A percentile compares a stretch with the other conserved stretches of the same genome.
These are phyloP conservation scores for Crematogaster levior DNA, from an alignment of 2,888 invertebrate genomes.

Conservation along the genomic window DNA sequence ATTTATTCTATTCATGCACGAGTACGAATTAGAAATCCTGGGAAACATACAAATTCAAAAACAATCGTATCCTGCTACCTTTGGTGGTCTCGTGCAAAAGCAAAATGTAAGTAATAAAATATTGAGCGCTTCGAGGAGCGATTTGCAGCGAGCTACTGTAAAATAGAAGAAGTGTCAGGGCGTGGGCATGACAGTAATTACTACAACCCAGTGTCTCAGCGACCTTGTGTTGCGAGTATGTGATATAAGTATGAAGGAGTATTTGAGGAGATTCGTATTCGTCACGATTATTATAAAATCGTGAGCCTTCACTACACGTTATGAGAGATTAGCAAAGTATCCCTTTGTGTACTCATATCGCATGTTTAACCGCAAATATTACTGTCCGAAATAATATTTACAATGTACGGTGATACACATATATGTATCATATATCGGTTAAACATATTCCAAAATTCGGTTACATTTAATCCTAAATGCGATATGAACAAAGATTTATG, in stretches of 20 bases:
- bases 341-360: conserved; percentile 10
- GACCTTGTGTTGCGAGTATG: conserved; percentile 80
- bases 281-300: conserved; percentile 7
- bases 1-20: not conserved
- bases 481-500: conserved; percentile 20
- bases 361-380: not conserved
- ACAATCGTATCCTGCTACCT: conserved; percentile 26
- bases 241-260: conserved; percentile 43
- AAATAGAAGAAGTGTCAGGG: conserved; percentile 79
- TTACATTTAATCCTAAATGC: conserved; percentile 14
- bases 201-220: conserved; percentile 85
- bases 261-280: conserved; percentile 13
- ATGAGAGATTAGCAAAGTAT: conserved; percentile 1
- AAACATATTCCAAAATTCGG: not conserved
- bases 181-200: conserved; percentile 83
- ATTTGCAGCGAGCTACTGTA: conserved; percentile 68
- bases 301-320: conserved; percentile 5
- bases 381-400: not conserved
- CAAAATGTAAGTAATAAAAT: conserved; percentile 36
- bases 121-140: conserved; percentile 32
- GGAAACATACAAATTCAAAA: conserved; percentile 22
- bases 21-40: not conserved
- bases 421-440: not conserved
- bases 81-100: conserved; percentile 48
- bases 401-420: no score